These are phyloP conservation scores for Oriolus oriolus DNA, from an alignment of 2,113 vertebrate species.

Conservation along the genomic window DNA sequence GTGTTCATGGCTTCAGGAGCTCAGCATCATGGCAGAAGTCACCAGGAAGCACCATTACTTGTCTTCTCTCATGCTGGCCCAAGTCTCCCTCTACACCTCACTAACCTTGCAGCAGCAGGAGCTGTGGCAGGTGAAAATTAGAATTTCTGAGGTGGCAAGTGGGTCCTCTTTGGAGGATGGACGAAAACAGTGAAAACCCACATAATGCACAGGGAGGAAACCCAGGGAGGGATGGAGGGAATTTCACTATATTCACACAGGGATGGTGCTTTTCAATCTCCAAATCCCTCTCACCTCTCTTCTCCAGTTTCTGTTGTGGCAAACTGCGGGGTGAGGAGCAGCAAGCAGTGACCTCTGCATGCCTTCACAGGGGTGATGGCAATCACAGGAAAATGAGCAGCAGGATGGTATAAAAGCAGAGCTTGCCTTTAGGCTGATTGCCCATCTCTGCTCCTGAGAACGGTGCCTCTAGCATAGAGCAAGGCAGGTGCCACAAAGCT, in stretches of 20 bases:
- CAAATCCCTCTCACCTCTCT: background rate
- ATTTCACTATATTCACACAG: accelerated
- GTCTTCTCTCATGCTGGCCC: background rate
- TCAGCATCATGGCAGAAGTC: background rate
- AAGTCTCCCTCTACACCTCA: background rate
- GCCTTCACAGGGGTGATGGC: background rate
- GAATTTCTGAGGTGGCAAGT: background rate
- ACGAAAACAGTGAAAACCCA: background rate
- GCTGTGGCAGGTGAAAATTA: background rate
- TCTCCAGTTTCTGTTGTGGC: background rate
- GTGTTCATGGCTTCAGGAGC: accelerated
- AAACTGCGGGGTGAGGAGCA: background rate
- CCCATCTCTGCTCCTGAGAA: background rate
- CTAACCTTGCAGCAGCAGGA: background rate
- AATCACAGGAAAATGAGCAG: background rate
- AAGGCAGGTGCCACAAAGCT: background rate
- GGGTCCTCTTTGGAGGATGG: background rate
- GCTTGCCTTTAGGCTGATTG: background rate
- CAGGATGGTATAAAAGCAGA: background rate
- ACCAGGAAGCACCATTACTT: background rate
- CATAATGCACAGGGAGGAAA: background rate
- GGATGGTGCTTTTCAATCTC: background rate
- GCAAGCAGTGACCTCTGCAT: background rate
- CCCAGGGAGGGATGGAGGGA: background rate
- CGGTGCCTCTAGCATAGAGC: background rate